Conservation (phyloP, 2,888 invertebrate species). For the Aelia acuminata region DNA sequence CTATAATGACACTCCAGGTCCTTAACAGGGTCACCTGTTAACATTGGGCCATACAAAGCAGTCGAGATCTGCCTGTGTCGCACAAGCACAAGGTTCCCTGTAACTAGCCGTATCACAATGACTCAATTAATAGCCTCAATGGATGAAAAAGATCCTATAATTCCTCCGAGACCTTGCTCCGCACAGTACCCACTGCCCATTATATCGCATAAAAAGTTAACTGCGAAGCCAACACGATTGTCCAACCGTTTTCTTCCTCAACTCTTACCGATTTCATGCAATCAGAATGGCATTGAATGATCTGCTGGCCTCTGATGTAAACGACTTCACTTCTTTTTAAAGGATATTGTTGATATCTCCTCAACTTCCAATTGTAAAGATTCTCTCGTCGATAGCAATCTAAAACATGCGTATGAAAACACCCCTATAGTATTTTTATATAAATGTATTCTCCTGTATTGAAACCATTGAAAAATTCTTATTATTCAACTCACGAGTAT, state of each 20-base stretch:
- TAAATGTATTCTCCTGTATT: too few species aligned
- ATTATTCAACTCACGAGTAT: too few species aligned
- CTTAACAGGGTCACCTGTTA: neutral
- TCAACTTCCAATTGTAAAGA: neutral
- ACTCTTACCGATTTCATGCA: conserved; percentile 44
- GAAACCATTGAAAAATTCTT: too few species aligned
- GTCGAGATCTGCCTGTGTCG: neutral
- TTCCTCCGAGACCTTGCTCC: conserved; percentile 1
- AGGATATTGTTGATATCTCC: neutral
- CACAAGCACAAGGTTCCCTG: neutral
- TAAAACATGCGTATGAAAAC: too few species aligned
- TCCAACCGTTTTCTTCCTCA: conserved; percentile 42
- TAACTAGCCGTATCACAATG: conserved; percentile 24
- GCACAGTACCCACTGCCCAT: conserved; percentile 14
- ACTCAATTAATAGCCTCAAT: conserved; percentile 6
- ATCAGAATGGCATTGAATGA: conserved; percentile 49
- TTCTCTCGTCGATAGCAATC: neutral
- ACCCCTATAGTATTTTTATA: too few species aligned
- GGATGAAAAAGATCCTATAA: conserved; percentile 26
- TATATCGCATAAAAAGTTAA: conserved; percentile 34
- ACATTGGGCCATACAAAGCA: neutral
- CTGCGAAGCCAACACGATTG: conserved; percentile 31
- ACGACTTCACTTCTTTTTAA: conserved; percentile 14
- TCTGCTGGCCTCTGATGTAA: conserved; percentile 20
- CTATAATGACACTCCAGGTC: neutral